phyloP scores from a whole-genome alignment of 2,113 vertebrate genomes.

The Cavia aperea region DNA sequence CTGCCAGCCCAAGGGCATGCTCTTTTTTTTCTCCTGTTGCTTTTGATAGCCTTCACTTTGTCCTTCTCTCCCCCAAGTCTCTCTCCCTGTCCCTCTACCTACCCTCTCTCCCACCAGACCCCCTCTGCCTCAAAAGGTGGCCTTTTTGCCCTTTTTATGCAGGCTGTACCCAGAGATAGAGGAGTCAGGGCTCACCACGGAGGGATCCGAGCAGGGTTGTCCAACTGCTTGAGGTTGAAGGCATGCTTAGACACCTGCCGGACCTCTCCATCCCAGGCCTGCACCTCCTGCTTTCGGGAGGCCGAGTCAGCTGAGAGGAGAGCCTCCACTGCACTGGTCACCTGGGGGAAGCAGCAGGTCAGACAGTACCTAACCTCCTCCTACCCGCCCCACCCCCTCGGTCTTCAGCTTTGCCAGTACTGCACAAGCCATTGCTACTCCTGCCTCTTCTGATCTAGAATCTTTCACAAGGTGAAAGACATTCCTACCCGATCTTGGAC shows the following conservation, averaged over 20 bases:
- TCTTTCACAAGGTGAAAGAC: not conserved
- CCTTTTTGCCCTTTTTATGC: not conserved
- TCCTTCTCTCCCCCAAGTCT: not conserved
- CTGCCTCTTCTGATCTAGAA: not conserved
- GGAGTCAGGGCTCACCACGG: conserved; percentile 83
- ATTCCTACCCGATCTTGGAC: conserved; percentile 90
- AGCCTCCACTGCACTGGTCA: conserved; percentile 89
- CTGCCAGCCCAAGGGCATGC: not conserved
- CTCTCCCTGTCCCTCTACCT: not conserved
- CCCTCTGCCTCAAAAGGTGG: not conserved
- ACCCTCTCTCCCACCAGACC: not conserved
- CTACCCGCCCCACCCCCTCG: accelerated
- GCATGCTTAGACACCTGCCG: conserved; percentile 93
- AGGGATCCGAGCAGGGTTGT: conserved; percentile 92
- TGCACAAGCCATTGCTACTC: not conserved
- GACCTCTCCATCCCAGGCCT: conserved; percentile 97
- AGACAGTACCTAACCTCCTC: not conserved
- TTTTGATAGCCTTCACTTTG: not conserved
- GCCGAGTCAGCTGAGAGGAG: conserved; percentile 94
- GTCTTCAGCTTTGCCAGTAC: not conserved
- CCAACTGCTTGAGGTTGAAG: conserved; percentile 90
- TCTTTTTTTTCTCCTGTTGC: not conserved
- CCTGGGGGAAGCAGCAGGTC: conserved; percentile 73
- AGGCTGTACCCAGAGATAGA: not conserved
- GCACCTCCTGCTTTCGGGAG: conserved; percentile 92